These are phyloP conservation scores for Pseudochaenichthys georgianus DNA, from an alignment of 2,797 vertebrate species.

Conservation along the genomic window DNA sequence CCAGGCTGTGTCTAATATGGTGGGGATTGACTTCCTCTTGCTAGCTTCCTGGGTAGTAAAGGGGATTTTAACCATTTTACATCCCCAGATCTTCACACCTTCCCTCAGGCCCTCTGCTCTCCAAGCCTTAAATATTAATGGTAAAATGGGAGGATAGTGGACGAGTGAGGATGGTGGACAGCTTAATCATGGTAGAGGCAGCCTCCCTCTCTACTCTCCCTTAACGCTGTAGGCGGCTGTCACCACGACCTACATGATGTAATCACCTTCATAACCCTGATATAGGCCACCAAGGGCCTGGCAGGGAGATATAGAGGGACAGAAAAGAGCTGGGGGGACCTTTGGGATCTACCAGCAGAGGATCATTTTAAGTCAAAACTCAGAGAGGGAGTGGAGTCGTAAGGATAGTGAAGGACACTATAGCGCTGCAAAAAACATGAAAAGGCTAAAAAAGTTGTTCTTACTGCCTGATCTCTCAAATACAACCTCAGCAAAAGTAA, in stretches of 20 bases:
- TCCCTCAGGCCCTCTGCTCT: conserved; percentile 80
- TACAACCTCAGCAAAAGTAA: conserved; percentile 6
- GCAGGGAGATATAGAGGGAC: conserved; percentile 52
- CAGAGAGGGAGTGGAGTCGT: conserved; percentile 20
- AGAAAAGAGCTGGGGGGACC: conserved; percentile 28
- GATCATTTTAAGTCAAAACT: conserved; percentile 56
- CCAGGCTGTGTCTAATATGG: conserved; percentile 79
- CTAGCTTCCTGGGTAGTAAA: conserved; percentile 70
- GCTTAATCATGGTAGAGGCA: conserved; percentile 82
- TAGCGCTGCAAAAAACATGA: not conserved
- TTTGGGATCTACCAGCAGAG: conserved; percentile 51
- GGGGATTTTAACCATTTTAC: conserved; percentile 82
- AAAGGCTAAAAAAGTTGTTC: not conserved
- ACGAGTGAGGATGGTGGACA: conserved; percentile 77
- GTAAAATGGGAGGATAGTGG: conserved; percentile 70
- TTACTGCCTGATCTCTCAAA: conserved; percentile 3
- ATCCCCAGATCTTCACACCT: conserved; percentile 79
- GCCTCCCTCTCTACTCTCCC: conserved; percentile 63
- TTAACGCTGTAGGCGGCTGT: conserved; percentile 80
- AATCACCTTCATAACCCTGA: conserved; percentile 82
- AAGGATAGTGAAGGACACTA: conserved; percentile 1
- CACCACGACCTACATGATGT: conserved; percentile 85
- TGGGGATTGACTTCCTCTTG: conserved; percentile 76
- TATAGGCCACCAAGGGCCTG: conserved; percentile 71
- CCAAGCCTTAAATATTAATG: conserved; percentile 84